Evolutionary conservation across 2,888 invertebrate genomes (phyloP), one percentile per base, ranked within the genome.

Genomic region (Deilephila porcellus): DNA sequence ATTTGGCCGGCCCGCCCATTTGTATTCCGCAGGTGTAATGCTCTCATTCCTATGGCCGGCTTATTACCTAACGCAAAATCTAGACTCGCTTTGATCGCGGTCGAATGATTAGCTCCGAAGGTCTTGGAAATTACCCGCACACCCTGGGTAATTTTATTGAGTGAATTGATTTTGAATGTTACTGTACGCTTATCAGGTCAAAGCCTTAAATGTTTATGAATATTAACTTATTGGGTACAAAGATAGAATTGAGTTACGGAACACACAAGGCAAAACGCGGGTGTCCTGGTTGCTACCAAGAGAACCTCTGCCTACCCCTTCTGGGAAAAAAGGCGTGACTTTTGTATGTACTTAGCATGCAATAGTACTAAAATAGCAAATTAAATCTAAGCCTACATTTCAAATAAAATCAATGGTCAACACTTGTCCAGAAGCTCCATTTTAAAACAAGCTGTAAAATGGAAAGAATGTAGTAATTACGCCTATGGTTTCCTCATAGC

Each of bases 21-120:
- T 52, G 20, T 67, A 67, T 67, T 67, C 67, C 45, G 67, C 52
- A 67, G 67, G 52, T 67, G 67, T 52, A 67, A 25, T 63, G 63
- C 52, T 67, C 67, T 52, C 64, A 45, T 63, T 63, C n/a, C 52
- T 52, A 52, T 52, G 25, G 67, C 52, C 25, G 25, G 67, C 67
- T 67, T 67, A 67, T 25, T 67, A 67, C 52, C 52, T 19, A 34
- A 34, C 34, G 19, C 63, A 25, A 67, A 67, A 67, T 52, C 67
- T 67, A 67, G 67, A 52, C 19, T 52, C 20, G 45, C 45, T 67
- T 67, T 52, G 67, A 67, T 67, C 67, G 67, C 67, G 29, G 64
- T 11, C 64, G 14, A 52, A 67, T 67, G 67, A 67, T 67, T 52
- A 67, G 52, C 52, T 67, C 34, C 45, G 64, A 64, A 64, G 64